Evolutionary conservation across 2,113 vertebrate species (phyloP), one percentile per base, ranked within the genome.

Genomic region (Melanotaenia duboulayi): DNA sequence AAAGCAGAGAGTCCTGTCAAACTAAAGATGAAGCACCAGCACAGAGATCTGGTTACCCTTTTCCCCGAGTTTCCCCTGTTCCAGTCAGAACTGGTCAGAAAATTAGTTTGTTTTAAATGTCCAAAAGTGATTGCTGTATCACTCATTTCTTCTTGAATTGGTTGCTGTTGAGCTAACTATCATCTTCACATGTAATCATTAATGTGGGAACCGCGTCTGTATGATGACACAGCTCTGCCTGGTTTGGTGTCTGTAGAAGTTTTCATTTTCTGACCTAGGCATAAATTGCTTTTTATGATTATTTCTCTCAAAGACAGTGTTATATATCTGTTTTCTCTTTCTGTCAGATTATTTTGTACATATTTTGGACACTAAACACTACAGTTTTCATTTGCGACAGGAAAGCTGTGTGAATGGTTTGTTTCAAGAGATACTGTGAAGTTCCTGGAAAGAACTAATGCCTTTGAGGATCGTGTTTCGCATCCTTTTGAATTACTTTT

Each of bases 1-100:
- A 65, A 81, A 55, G 52, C 55, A 76, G 72, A 37, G 71, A 37
- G 71, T 74, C 65, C 72, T 85, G 87, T 89, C 88, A 64, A 69
- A 60, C 28, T 40, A 52, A 60, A 65, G 87, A 90, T 68, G 68
- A 81, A 90, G 80, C 74, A 78, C 77, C 55, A 19, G 61, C 20
- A 55, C 22, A 20, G 44, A 54, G 73, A 80, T 60, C 44, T 22
- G 17, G 44, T 67, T 65, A 55, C 39, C 64, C 52, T 40, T 67
- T 69, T 46, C 44, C 58, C 28, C 35, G 65, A 32, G 24, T 57
- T 32, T 20, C 40, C 39, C 61, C 25, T 51, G 20, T 46, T 17
- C 5, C 50, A 65, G n/a, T 11, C 12, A 19, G 24, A 42, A n/a
- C 19, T 6, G 14, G 51, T 25, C 20, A 42, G 10, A 14, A 37